Evolutionary conservation across 2,797 vertebrate genomes (phyloP).

Genomic region (Pseudomugil tenellus): DNA sequence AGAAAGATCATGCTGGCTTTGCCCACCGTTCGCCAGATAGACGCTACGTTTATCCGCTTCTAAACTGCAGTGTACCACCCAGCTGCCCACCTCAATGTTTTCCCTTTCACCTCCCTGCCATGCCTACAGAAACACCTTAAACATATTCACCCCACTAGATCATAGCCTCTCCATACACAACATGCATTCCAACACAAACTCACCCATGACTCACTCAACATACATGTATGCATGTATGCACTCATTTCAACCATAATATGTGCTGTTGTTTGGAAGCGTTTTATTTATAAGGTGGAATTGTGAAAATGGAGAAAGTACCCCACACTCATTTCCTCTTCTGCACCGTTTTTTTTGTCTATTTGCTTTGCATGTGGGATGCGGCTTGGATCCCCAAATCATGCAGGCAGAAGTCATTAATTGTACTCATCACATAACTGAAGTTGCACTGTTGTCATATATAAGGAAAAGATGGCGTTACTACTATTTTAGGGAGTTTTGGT

Average conservation of each 20-base stretch:
- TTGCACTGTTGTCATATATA: constrained; percentile 33
- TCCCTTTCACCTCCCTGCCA: constrained; percentile 31
- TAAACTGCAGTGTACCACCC: constrained; percentile 74
- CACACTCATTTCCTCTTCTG: constrained; percentile 24
- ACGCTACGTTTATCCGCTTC: constrained; percentile 97
- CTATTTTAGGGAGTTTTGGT: constrained; percentile 14
- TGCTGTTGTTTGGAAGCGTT: constrained; percentile 58
- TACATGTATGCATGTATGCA: constrained; percentile 72
- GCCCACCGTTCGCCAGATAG: constrained; percentile 94
- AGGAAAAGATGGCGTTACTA: constrained; percentile 31
- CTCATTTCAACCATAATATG: constrained; percentile 56
- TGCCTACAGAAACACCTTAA: constrained; percentile 42
- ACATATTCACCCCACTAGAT: constrained; percentile 48
- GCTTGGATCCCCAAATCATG: constrained; percentile 13
- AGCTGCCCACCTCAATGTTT: constrained; percentile 57
- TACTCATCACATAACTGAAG: constrained; percentile 39
- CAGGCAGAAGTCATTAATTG: constrained; percentile 14
- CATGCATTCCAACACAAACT: constrained; percentile 58
- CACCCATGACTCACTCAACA: constrained; percentile 46
- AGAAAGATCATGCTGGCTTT: constrained; percentile 97
- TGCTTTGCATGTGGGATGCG: constrained; percentile 52
- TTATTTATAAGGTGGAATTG: constrained; percentile 71
- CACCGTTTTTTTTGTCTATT: constrained; percentile 22
- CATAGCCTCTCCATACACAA: constrained; percentile 50
- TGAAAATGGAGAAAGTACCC: constrained; percentile 40